Base-by-base conservation (phyloP, 2,113 vertebrate species). In the Podocnemis expansa region DNA sequence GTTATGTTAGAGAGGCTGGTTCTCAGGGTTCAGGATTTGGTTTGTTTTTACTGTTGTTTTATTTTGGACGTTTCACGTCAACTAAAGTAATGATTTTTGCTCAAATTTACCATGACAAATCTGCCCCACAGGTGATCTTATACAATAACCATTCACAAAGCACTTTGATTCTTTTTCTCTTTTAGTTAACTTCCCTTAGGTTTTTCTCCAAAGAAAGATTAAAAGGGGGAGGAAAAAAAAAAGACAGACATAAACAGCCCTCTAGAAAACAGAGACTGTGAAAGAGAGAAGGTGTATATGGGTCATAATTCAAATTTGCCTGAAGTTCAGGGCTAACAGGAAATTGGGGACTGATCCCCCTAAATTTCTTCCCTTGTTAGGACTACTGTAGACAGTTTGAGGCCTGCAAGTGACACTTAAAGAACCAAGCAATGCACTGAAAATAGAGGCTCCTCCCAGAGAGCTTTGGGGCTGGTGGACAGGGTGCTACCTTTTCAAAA, bases 41-140 rank as follows among this genome's bases (percentile, higher is more conserved):
- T 94, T 93, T 93, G 60, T 5, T 93, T 93, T 96, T 93, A 97
- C 84, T 89, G 93, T 75, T 89, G n/a, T 89, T 96, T 96, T 89
- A 96, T 85, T 91, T 93, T 91, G 85, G 81, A 88, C 87, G 95
- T 90, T 94, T 88, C 89, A 84, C 79, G 73, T 87, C 89, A 94
- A 96, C 93, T 47, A 96, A 89, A 85, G 78, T 93, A 94, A 96
- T 91, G 93, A 95, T 88, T 97, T 96, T 88, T 95, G 80, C 90
- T 93, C 96, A 97, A 93, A 90, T 41, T 38, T 63, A 79, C 86
- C 88, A 49, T 87, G 86, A 95, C 89, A 93, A 94, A 96, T 95
- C 89, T 96, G 82, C 81, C 93, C 94, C 84, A 88, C 91, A 87
- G 95, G 93, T 96, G 93, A 38, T 55, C 92, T 88, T 89, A 80